Base-by-base conservation (phyloP, 1,140 invertebrate genomes). In the Condylostylus longicornis region DNA sequence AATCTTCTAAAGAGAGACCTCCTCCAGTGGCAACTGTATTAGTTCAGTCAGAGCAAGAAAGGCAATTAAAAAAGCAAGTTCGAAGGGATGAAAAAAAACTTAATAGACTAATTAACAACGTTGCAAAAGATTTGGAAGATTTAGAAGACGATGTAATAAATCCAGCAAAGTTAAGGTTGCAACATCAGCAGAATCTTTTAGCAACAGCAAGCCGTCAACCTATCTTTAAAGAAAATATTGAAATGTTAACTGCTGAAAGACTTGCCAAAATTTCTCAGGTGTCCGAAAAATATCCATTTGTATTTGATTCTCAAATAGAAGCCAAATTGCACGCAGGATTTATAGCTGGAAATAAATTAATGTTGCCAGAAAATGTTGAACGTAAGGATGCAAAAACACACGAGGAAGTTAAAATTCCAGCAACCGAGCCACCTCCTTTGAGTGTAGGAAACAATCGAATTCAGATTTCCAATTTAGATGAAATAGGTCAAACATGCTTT, bases 391-490 rank as follows among this genome's bases (percentile, higher is more conserved):
- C 64, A 28, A 71, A 75, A 42, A 66, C 77, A 38, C 87, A 75
- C 54, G 88, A 95, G 61, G 85, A 96, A 69, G 77, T 97, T 3
- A 69, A 70, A 17, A 87, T 98, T 53, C 90, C 91, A 2, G 71
- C 81, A 12, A 73, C 72, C 41, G 75, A 78, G 35, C 58, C 69
- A 12, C 64, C 74, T 1, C 66, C 74, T 4, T 57, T 77, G 1
- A 59, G 71, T 40, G 66, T 90, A 32, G 75, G 79, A 2, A 75
- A 77, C 37, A 66, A 76, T 35, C 65, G 73, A 17, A 68, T 88
- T n/a, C 61, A 69, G 30, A 75, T 93, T 41, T 65, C 69, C 1
- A 64, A 71, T 8, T 64, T 95, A 41, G 88, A 95, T 66, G 72
- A 87, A 67, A 73, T 89, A 39, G 88, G 84, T 1, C 73, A 82